Conservation (phyloP, 2,888 invertebrate genomes). For the Timema cristinae region DNA sequence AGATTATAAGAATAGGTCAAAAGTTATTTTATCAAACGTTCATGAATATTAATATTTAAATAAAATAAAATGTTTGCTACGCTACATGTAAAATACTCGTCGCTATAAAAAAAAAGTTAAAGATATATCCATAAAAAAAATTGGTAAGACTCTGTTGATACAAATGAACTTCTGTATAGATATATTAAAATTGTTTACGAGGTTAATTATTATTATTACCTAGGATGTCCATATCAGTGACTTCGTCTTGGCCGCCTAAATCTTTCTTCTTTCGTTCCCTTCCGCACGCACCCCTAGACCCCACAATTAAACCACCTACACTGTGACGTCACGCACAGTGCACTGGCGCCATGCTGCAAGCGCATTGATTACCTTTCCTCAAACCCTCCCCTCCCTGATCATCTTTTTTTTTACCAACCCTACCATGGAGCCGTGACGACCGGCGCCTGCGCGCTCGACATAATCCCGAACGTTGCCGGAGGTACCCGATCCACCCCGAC, state of each 20-base stretch:
- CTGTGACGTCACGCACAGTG: conserved; percentile 14
- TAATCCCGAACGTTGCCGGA: not conserved
- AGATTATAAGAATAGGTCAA: too few relatives aligned
- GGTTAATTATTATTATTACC: not conserved
- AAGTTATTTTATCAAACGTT: too few relatives aligned
- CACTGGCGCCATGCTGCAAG: conserved; percentile 17
- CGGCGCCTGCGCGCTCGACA: too few relatives aligned
- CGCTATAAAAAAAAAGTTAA: too few relatives aligned
- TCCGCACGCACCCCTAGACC: conserved; percentile 11
- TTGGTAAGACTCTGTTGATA: too few relatives aligned
- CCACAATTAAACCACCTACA: not conserved
- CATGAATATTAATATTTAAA: too few relatives aligned
- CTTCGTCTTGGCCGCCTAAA: not conserved
- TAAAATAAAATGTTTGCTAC: too few relatives aligned
- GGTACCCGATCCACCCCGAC: not conserved
- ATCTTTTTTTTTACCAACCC: not conserved
- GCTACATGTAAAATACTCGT: too few relatives aligned
- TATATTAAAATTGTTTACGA: too few relatives aligned
- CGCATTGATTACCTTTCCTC: conserved; percentile 12
- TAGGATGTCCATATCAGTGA: conserved; percentile 11
- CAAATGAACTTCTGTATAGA: too few relatives aligned
- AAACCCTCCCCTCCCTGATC: not conserved
- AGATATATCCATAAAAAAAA: too few relatives aligned
- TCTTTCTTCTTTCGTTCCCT: not conserved
- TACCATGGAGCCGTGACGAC: too few relatives aligned